Conservation (phyloP, 2,113 vertebrate genomes). For the Corythornis vintsioides region DNA sequence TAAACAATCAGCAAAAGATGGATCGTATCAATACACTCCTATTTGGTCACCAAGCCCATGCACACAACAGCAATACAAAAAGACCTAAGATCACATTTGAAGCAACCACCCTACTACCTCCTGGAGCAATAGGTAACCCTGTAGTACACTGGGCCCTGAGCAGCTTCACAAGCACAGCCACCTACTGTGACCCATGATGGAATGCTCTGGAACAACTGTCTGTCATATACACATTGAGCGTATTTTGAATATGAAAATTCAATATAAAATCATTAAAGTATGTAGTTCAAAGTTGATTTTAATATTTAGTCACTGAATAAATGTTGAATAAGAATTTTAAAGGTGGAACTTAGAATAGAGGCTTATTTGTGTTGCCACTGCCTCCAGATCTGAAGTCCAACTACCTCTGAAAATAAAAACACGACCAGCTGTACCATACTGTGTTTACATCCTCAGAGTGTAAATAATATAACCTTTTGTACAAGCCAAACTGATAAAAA, state of each 20-base stretch:
- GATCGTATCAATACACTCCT: accelerated
- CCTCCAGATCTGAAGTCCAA: not conserved
- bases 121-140: not conserved
- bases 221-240: not conserved
- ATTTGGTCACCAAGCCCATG: accelerated
- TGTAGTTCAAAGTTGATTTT: not conserved
- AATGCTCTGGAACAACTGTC: not conserved
- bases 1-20: not conserved
- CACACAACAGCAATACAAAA: not conserved
- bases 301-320: not conserved
- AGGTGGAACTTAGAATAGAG: not conserved
- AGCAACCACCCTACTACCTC: not conserved
- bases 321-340: not conserved
- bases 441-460: not conserved
- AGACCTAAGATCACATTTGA: not conserved
- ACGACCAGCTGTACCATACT: not conserved
- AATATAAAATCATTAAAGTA: not conserved
- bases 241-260: not conserved
- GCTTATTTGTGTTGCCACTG: not conserved
- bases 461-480: not conserved
- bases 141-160: not conserved
- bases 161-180: not conserved
- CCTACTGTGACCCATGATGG: accelerated
- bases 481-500: not conserved
- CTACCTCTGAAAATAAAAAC: not conserved